Evolutionary conservation across 2,797 vertebrate genomes (phyloP), one percentile per base, ranked within the genome.

Genomic region (Acridotheres tristis): DNA sequence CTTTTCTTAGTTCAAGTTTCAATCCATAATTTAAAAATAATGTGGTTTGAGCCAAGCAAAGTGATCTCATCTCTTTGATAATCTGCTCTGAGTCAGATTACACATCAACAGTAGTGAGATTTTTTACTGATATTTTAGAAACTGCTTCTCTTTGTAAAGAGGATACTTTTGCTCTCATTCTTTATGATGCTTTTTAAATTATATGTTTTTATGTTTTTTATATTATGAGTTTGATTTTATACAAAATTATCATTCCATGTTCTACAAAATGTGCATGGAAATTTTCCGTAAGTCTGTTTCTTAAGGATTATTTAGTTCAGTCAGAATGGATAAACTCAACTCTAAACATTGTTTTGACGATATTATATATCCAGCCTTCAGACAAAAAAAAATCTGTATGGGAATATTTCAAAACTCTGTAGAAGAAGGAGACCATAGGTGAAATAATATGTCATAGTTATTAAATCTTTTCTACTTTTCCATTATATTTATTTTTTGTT

Each of bases 101-200:
- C 1, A 0, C 1, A 29, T 26, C 13, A 80, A 47, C 9, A 12
- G 4, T 47, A 30, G 4, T 0, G 1, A 6, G 2, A 29, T n/a
- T 50, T 58, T 48, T 62, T 36, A 50, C 21, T 68, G 18, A 7
- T 59, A n/a, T 38, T 72, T 67, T 45, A 76, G 32, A 80, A 20
- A 34, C 3, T 42, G 7, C 5, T 2, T 13, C 26, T 73, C 34
- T 68, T 76, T 53, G 14, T 23, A 61, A 25, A 73, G 12, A 40
- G 29, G 2, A 1, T 2, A 18, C 13, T 20, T 65, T 68, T 3
- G 8, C 7, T 76, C 15, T 61, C 6, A 42, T 61, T 75, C 12
- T 34, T 67, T 38, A 36, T 22, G 13, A 36, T 45, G 7, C 34
- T 57, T 47, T 53, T 48, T n/a, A 88, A 82, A 61, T 51, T 0